Conservation (phyloP, 2,797 vertebrate genomes). For the Gymnodraco acuticeps region DNA sequence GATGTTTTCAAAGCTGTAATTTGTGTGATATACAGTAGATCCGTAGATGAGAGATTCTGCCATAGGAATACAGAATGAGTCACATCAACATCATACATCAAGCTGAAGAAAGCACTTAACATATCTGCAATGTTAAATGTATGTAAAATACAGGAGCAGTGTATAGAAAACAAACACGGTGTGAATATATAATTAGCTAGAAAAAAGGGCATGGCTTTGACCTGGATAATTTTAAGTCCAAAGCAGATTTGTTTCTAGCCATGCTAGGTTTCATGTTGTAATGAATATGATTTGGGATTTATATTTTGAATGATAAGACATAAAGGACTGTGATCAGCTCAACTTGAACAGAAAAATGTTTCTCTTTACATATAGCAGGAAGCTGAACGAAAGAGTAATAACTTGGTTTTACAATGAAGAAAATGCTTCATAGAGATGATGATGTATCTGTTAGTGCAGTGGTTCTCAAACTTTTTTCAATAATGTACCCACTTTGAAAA, state of each 20-base stretch:
- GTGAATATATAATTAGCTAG: conserved; percentile 41
- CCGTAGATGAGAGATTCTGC: conserved; percentile 35
- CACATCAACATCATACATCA: conserved; percentile 33
- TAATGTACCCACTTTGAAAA: too few species aligned
- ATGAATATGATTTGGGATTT: conserved; percentile 53
- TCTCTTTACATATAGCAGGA: conserved; percentile 17
- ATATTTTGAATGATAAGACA: conserved; percentile 45
- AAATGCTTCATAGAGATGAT: not conserved
- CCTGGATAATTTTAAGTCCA: conserved; percentile 54
- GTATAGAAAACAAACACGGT: conserved; percentile 32
- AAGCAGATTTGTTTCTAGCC: conserved; percentile 28
- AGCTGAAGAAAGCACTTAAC: conserved; percentile 8
- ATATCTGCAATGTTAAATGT: conserved; percentile 1
- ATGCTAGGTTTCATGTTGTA: conserved; percentile 42
- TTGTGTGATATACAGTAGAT: conserved; percentile 41
- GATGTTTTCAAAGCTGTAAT: conserved; percentile 59
- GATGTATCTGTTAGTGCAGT: not conserved
- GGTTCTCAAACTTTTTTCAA: too few species aligned
- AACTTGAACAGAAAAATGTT: conserved; percentile 49
- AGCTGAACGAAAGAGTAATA: not conserved
- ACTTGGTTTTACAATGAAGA: too few species aligned
- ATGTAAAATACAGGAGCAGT: conserved; percentile 18
- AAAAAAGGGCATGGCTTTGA: conserved; percentile 27
- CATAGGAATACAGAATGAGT: conserved; percentile 42
- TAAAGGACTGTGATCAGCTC: conserved; percentile 44